Evolutionary conservation across 2,113 vertebrate genomes (phyloP).

Genomic region (Ceyx cyanopectus): DNA sequence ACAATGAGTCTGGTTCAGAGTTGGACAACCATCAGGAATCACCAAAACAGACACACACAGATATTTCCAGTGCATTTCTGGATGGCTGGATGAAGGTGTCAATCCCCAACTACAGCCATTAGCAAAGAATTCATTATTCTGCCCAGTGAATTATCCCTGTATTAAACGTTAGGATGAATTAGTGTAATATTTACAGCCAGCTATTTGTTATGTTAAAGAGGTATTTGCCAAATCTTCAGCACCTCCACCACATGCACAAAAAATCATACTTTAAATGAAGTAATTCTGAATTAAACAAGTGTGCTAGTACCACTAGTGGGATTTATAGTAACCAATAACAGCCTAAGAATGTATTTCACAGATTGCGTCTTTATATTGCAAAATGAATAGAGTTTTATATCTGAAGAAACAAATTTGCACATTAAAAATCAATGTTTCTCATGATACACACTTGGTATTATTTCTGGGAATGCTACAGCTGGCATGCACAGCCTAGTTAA

Average conservation of each 20-base stretch:
- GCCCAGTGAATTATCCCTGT: constrained; percentile 62
- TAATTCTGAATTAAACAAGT: constrained; percentile 74
- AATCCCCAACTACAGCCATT: constrained; percentile 15
- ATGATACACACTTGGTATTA: constrained; percentile 74
- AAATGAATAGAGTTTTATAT: constrained; percentile 78
- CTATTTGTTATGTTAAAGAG: constrained; percentile 65
- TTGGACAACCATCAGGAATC: neutral
- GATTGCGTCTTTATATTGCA: constrained; percentile 74
- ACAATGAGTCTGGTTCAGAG: neutral
- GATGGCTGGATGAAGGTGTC: constrained; percentile 20
- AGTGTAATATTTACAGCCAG: constrained; percentile 66
- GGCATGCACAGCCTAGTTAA: constrained; percentile 74
- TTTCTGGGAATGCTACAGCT: constrained; percentile 77
- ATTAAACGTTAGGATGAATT: constrained; percentile 59
- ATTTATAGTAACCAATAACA: constrained; percentile 66
- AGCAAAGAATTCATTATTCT: constrained; percentile 62
- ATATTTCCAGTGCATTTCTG: neutral
- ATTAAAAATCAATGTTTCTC: constrained; percentile 78
- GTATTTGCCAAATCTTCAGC: constrained; percentile 67
- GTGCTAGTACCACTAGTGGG: constrained; percentile 39
- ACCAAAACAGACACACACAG: neutral
- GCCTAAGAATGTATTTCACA: constrained; percentile 65
- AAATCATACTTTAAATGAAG: constrained; percentile 68
- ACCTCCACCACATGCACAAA: constrained; percentile 44
- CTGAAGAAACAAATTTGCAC: constrained; percentile 76